Evolutionary conservation across 2,797 vertebrate species (phyloP).

Genomic region (Sebastes vulpes): DNA sequence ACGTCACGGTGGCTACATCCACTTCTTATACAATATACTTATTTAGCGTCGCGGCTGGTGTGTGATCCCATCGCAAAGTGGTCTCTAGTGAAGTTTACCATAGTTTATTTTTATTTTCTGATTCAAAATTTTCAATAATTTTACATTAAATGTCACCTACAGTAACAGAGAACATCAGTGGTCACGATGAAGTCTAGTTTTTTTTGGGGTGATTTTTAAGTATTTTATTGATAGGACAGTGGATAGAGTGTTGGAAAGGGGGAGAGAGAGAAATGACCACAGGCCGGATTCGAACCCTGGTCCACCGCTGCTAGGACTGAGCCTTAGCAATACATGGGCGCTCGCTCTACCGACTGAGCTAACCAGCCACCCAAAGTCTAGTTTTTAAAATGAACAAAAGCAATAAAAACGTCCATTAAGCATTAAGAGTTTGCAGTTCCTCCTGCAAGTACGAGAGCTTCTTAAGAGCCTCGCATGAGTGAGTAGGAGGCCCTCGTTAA

Average conservation of each 20-base stretch:
- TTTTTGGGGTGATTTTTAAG: neutral
- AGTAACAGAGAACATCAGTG: neutral
- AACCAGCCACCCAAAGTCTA: neutral
- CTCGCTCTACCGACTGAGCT: too few species aligned
- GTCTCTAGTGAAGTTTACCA: neutral
- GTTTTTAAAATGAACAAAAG: neutral
- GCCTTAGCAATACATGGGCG: too few species aligned
- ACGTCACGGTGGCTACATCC: too few species aligned
- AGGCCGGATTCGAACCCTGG: too few species aligned
- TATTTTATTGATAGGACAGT: too few species aligned
- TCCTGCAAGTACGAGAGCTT: neutral
- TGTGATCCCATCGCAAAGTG: too few species aligned
- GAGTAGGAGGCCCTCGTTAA: neutral
- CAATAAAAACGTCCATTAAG: neutral
- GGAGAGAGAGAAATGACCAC: too few species aligned
- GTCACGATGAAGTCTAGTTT: neutral
- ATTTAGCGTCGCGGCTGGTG: too few species aligned
- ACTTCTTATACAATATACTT: too few species aligned
- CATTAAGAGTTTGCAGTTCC: neutral
- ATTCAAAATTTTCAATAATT: rapidly evolving
- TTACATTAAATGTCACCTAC: neutral
- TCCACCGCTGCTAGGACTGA: too few species aligned
- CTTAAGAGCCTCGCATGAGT: neutral
- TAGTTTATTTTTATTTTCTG: too few species aligned
- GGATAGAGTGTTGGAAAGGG: too few species aligned